These are phyloP conservation scores for Valencia hispanica DNA, from an alignment of 2,797 vertebrate genomes.

Conservation along the genomic window DNA sequence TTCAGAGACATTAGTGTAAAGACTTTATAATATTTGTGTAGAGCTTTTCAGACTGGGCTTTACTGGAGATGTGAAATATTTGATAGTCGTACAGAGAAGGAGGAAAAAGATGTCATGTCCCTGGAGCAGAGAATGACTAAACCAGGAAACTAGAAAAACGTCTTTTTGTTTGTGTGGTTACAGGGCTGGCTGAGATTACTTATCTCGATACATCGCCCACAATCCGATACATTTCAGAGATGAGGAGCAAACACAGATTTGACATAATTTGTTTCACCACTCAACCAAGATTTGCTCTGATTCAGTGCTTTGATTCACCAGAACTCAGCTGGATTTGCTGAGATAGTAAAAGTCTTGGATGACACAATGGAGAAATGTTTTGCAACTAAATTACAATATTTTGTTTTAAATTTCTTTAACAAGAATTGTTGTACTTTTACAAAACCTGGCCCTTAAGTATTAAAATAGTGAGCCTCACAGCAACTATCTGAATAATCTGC, in stretches of 20 bases:
- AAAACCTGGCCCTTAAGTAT: not conserved
- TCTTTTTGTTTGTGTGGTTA: not conserved
- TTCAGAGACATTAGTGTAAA: not conserved
- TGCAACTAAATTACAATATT: not conserved
- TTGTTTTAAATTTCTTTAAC: not conserved
- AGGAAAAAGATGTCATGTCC: not conserved
- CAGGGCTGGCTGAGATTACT: not conserved
- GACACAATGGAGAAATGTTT: not conserved
- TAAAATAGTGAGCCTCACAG: not conserved
- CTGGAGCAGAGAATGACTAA: not conserved
- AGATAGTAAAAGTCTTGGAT: not conserved
- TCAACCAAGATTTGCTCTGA: not conserved
- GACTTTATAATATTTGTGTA: not conserved
- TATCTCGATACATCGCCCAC: not conserved
- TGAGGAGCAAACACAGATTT: not conserved
- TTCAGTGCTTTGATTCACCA: not conserved
- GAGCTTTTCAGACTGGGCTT: not conserved
- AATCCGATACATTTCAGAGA: not conserved
- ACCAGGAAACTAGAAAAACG: not conserved
- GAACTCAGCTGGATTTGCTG: not conserved
- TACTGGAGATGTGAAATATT: not conserved
- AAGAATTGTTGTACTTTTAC: not conserved
- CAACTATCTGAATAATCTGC: not conserved
- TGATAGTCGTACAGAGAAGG: not conserved
- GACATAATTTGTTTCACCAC: not conserved